These are phyloP conservation scores for Hephaestus fuliginosus DNA, from an alignment of 2,797 vertebrate species.

Conservation along the genomic window DNA sequence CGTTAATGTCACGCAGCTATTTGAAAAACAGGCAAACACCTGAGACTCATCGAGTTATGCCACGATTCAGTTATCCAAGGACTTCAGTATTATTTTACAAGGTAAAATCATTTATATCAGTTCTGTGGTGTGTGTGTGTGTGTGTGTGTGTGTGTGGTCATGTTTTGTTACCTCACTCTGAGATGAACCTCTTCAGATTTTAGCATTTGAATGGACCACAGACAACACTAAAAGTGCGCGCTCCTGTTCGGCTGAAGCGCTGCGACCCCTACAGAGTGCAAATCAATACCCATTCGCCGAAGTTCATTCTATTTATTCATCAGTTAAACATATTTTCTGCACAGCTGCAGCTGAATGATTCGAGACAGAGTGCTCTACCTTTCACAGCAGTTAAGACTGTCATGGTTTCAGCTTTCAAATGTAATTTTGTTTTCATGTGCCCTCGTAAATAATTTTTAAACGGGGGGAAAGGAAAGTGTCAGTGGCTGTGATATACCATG, in stretches of 20 bases:
- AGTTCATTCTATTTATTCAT: slow-evolving; percentile 40
- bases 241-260: slow-evolving; percentile 14
- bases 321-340: slow-evolving; percentile 42
- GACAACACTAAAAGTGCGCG: not conserved
- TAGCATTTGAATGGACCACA: not conserved
- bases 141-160: not conserved
- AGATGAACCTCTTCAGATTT: slow-evolving; percentile 26
- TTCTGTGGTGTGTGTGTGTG: not conserved
- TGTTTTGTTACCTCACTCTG: not conserved
- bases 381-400: slow-evolving; percentile 23
- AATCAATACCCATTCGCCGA: slow-evolving; percentile 47
- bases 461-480: slow-evolving; percentile 28
- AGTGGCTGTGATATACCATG: slow-evolving; percentile 12
- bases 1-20: not conserved
- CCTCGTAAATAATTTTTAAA: slow-evolving; percentile 61
- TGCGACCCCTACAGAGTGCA: slow-evolving; percentile 20
- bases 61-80: slow-evolving; percentile 15
- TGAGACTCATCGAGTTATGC: not conserved
- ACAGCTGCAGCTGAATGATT: slow-evolving; percentile 14
- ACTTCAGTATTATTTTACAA: not conserved
- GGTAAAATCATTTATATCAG: not conserved
- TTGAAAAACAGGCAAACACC: not conserved
- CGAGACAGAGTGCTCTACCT: slow-evolving; percentile 17
- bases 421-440: slow-evolving; percentile 36
- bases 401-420: slow-evolving; percentile 46